A percentile compares a stretch with the other conserved stretches of the same genome.
Evolutionary conservation across 2,113 vertebrate species (phyloP).

Genomic region (Bambusicola thoracicus): DNA sequence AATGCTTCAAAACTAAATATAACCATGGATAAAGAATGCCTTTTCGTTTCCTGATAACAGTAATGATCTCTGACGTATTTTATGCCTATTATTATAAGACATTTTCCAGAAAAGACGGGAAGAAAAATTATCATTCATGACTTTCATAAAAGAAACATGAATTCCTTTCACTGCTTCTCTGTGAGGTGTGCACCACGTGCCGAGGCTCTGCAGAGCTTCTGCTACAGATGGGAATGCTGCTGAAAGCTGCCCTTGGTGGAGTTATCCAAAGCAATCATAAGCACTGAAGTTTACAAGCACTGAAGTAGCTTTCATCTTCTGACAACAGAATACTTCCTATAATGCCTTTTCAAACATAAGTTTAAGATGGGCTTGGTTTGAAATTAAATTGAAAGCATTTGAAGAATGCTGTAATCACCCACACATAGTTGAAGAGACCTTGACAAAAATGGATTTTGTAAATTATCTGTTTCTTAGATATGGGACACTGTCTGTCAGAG

Average conservation of each 20-base stretch:
- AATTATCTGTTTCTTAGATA: not conserved
- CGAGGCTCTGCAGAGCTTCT: not conserved
- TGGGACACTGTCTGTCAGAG: not conserved
- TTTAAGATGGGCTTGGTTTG: not conserved
- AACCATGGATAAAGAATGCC: not conserved
- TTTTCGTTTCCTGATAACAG: not conserved
- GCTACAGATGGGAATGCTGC: not conserved
- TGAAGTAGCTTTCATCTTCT: not conserved
- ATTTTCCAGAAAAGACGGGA: not conserved
- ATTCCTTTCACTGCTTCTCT: not conserved
- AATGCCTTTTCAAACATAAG: not conserved
- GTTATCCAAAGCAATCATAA: not conserved
- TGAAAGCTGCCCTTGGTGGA: not conserved
- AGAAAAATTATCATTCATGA: not conserved
- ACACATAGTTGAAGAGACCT: not conserved
- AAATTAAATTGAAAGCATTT: not conserved
- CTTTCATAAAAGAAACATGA: not conserved
- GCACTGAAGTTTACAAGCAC: not conserved
- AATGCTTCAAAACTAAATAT: not conserved
- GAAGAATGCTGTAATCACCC: not conserved
- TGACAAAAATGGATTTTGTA: not conserved
- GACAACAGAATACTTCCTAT: not conserved
- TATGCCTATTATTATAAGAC: not conserved
- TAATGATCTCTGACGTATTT: not conserved
- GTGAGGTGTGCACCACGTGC: not conserved